Conservation (phyloP, 2,797 vertebrate species). For the Benthosema pterotum region DNA sequence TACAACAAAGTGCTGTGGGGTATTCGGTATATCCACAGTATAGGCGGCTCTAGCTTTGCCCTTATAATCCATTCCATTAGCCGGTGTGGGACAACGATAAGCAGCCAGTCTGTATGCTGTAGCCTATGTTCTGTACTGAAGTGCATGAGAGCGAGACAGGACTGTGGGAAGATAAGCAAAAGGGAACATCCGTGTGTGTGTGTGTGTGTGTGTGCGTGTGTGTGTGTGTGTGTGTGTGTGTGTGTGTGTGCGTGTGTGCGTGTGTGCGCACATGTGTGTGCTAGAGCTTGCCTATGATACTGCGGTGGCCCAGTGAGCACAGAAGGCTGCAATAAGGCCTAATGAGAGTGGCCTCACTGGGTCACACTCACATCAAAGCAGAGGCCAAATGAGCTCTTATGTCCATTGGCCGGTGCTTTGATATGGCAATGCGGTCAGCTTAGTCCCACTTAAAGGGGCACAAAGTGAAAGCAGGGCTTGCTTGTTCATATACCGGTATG, state of each 20-base stretch:
- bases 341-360: conserved; percentile 26
- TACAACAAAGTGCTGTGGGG: neutral
- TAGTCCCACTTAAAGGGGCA: conserved; percentile 18
- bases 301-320: neutral
- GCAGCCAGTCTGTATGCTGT: neutral
- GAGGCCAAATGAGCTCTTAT: conserved; percentile 34
- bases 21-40: neutral
- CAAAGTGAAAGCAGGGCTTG: conserved; percentile 1
- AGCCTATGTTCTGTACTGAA: neutral
- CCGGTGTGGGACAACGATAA: conserved; percentile 6
- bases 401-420: conserved; percentile 20
- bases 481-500: too few relatives aligned
- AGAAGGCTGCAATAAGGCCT: conserved; percentile 12
- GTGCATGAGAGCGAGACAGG: neutral
- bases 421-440: neutral
- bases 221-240: neutral
- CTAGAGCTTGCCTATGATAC: neutral
- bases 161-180: neutral
- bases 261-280: too few relatives aligned
- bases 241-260: neutral
- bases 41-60: neutral
- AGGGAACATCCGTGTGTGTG: conserved; percentile 7
- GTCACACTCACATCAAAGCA: conserved; percentile 34
- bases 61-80: conserved; percentile 13
- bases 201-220: neutral